A percentile compares a stretch with the other conserved stretches of the same genome.
These are phyloP conservation scores for Notodromas monacha DNA, from an alignment of 2,888 invertebrate species.

Conservation along the genomic window DNA sequence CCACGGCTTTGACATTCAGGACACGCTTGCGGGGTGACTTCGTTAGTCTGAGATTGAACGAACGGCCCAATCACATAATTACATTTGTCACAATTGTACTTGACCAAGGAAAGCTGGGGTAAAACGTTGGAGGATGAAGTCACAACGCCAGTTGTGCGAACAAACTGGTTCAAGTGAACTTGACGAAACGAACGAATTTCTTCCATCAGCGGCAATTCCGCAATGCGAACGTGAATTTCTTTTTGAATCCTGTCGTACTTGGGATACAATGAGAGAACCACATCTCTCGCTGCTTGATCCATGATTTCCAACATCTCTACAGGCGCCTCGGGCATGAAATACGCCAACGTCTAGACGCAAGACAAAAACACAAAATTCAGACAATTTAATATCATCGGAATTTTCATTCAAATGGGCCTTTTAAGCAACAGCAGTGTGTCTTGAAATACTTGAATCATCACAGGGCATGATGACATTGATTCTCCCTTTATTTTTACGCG, in stretches of 20 bases:
- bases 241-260: conserved; percentile 74
- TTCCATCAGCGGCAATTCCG: conserved; percentile 76
- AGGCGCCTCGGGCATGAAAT: conserved; percentile 89
- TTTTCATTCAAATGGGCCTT: too few species aligned
- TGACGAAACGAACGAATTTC: conserved; percentile 46
- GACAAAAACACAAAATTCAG: neutral
- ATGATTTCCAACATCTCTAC: conserved; percentile 85
- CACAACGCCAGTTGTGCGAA: conserved; percentile 72
- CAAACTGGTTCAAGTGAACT: conserved; percentile 51
- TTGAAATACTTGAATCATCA: too few species aligned
- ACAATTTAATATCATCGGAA: neutral
- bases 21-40: conserved; percentile 82
- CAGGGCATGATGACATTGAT: too few species aligned
- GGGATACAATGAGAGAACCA: conserved; percentile 73
- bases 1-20: conserved; percentile 89
- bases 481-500: too few species aligned
- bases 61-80: conserved; percentile 83
- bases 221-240: conserved; percentile 77
- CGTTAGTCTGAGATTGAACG: conserved; percentile 62
- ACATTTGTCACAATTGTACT: conserved; percentile 89
- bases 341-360: conserved; percentile 29
- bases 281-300: conserved; percentile 67
- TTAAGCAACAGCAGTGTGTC: too few species aligned
- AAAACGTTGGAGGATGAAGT: conserved; percentile 77
- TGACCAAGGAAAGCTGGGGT: conserved; percentile 75